A percentile compares a stretch with the other conserved stretches of the same genome.
Evolutionary conservation across 2,888 invertebrate genomes (phyloP).

Genomic region (Sepiola atlantica): DNA sequence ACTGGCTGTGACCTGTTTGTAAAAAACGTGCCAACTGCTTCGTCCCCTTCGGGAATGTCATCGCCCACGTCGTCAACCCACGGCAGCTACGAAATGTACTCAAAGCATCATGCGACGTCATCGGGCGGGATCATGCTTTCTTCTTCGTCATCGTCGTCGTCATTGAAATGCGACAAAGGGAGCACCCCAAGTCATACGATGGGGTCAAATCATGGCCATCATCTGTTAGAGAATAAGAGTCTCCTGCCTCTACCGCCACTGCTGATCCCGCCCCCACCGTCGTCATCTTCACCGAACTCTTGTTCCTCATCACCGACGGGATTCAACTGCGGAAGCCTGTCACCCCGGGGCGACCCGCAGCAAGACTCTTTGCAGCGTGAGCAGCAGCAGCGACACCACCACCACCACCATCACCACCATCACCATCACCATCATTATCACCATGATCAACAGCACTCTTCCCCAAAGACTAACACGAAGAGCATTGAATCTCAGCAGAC

Average conservation of each 20-base stretch:
- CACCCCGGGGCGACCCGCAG: neutral
- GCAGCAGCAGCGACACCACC: neutral
- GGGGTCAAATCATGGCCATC: no score
- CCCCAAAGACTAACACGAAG: neutral
- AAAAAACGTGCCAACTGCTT: neutral
- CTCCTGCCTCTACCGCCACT: no score
- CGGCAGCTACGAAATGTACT: neutral
- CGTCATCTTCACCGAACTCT: no score
- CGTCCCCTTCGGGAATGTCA: neutral
- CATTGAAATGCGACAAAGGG: no score
- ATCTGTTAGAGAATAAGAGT: no score
- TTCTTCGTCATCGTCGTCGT: no score
- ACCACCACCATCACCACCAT: neutral
- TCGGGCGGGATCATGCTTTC: neutral
- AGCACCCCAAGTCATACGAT: no score
- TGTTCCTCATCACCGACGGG: no score
- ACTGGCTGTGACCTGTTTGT: constrained; percentile 38
- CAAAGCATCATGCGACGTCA: neutral
- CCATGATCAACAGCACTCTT: constrained; percentile 24
- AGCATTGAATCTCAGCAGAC: neutral
- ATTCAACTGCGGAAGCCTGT: neutral
- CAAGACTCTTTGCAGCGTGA: neutral
- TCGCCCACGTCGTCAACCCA: neutral
- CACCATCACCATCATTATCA: constrained; percentile 39
- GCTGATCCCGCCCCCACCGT: no score